These are phyloP conservation scores for Ammodytes dubius DNA, from an alignment of 2,113 vertebrate genomes.

Conservation along the genomic window DNA sequence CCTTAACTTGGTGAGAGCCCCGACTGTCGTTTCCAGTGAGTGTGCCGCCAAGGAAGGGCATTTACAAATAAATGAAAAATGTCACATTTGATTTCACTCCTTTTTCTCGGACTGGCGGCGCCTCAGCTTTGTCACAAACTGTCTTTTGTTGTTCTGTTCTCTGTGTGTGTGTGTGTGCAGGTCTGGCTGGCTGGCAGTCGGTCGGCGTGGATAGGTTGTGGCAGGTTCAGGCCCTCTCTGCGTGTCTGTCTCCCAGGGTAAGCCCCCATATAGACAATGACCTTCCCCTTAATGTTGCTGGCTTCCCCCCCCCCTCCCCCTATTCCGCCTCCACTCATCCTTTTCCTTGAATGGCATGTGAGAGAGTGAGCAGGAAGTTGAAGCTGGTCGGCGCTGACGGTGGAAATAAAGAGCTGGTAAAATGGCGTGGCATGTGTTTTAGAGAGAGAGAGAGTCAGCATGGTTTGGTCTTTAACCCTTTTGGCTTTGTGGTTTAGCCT, in stretches of 20 bases:
- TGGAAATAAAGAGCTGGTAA: constrained; percentile 76
- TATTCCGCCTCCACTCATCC: constrained; percentile 44
- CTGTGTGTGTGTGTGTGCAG: constrained; percentile 76
- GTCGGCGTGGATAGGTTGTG: constrained; percentile 88
- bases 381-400: constrained; percentile 58
- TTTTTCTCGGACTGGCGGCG: constrained; percentile 80
- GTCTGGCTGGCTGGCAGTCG: constrained; percentile 85
- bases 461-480: constrained; percentile 79
- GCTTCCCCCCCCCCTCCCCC: constrained; percentile 46
- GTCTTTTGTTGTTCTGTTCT: constrained; percentile 90
- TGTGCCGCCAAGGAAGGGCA: constrained; percentile 91
- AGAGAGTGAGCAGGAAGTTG: constrained; percentile 75
- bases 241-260: constrained; percentile 83
- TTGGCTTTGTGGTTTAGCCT: constrained; percentile 69
- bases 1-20: constrained; percentile 89
- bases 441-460: constrained; percentile 57
- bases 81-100: constrained; percentile 97
- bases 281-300: constrained; percentile 85
- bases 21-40: constrained; percentile 95
- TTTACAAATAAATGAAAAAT: constrained; percentile 99
- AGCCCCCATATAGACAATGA: constrained; percentile 83
- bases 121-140: constrained; percentile 97
- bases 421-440: constrained; percentile 80
- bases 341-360: constrained; percentile 70
- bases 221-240: constrained; percentile 83